Percentiles rank a stretch among this genome's conserved stretches.
These are phyloP conservation scores for Tautogolabrus adspersus DNA, from an alignment of 2,113 vertebrate genomes.

Conservation along the genomic window DNA sequence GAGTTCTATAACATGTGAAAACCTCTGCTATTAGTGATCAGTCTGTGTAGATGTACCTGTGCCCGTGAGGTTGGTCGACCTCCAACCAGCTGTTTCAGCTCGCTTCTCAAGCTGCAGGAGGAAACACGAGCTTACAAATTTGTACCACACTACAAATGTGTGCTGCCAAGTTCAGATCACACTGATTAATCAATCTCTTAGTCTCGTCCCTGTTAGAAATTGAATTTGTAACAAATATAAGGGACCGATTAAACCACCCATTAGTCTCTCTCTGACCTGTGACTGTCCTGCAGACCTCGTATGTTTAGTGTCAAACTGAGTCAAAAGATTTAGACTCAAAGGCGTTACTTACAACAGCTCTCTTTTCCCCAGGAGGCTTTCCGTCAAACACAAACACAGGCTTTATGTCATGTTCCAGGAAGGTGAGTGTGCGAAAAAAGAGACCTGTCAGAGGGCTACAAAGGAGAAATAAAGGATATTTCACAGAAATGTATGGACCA, in stretches of 20 bases:
- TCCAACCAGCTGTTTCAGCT: slow-evolving; percentile 74
- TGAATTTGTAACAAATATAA: neutral
- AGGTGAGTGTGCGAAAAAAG: slow-evolving; percentile 83
- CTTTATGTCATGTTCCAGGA: slow-evolving; percentile 85
- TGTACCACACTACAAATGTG: neutral
- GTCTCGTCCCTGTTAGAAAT: neutral
- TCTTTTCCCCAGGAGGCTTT: slow-evolving; percentile 80
- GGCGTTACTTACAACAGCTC: slow-evolving; percentile 72
- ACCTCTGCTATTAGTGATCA: neutral
- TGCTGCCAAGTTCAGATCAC: neutral
- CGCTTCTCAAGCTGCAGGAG: slow-evolving; percentile 80
- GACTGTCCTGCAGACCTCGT: neutral
- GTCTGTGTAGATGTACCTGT: slow-evolving; percentile 56
- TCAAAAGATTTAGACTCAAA: neutral
- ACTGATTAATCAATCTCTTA: neutral
- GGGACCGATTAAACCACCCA: neutral
- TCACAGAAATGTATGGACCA: slow-evolving; percentile 1
- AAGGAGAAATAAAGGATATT: slow-evolving; percentile 1
- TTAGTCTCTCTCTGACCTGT: neutral
- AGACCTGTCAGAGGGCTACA: slow-evolving; percentile 78
- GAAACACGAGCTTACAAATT: slow-evolving; percentile 8
- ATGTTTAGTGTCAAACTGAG: neutral
- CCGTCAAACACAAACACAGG: slow-evolving; percentile 87
- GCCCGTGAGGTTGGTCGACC: slow-evolving; percentile 37
- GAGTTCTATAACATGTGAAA: too few relatives aligned